Base-by-base conservation (phyloP, 2,888 invertebrate genomes). In the Apantesis nais region DNA sequence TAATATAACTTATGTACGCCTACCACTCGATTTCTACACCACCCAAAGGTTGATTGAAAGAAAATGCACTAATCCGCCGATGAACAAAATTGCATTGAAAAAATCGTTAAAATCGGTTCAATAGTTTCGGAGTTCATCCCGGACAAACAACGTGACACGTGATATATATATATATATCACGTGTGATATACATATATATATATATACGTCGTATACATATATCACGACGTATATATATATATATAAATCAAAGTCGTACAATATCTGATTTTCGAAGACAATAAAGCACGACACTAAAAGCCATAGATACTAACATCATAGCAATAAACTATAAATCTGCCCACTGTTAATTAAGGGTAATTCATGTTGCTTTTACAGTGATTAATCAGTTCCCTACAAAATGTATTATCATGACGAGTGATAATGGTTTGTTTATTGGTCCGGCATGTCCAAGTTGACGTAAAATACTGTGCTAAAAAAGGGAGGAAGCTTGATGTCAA, bases 291-390 rank as follows among this genome's bases (percentile, higher is more conserved):
- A 52, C 66, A 69, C 75, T 68, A 63, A 72, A 63, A 62, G 39
- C 39, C 44, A 72, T 74, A 71, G 70, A 71, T 70, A 73, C 63
- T 73, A 69, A 78, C 73, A 78, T 77, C 12, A 31, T 44, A 70
- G 69, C 66, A 67, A 72, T 62, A 58, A 48, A 66, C 64, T 41
- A 78, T 80, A 78, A 80, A 80, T 80, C 77, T 72, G 68, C n/a
- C 75, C 73, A 75, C 74, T 65, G 68, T 70, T 70, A 77, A 74
- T 76, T 74, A 71, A 72, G 70, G 72, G 77, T 71, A 80, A 74
- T 77, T 77, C 75, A 78, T 75, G 78, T 66, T 62, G 79, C 81
- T 80, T 80, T 79, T 70, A 78, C 67, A 68, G 66, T 81, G 72
- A 80, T 81, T 81, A 79, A 79, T 80, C 77, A 79, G 65, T 63